Evolutionary conservation across 2,888 invertebrate genomes (phyloP), one percentile per base, ranked within the genome.

Genomic region (Sarcophaga rosellei): DNA sequence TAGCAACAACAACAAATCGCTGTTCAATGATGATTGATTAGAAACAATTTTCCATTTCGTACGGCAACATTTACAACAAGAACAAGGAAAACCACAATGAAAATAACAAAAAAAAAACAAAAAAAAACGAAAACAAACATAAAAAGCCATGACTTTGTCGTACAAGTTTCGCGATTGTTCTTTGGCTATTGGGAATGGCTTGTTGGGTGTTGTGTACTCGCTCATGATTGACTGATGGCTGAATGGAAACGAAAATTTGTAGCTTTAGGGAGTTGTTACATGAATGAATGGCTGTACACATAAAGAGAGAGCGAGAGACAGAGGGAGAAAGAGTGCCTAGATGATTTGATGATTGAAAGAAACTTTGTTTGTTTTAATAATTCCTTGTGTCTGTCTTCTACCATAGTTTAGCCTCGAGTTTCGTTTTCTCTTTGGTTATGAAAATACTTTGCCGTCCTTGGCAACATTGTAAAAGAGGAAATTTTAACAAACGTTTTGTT

Each of bases 21-120:
- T 89, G 90, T 90, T 90, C 90, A 89, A 90, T 90, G 90, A 90
- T 90, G 90, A 90, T 90, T 90, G 90, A 90, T 90, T 90, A 89
- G 87, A 86, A 88, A 86, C 88, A 87, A 88, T 89, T 88, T 88
- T 88, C 84, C 84, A 85, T 87, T 86, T 87, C 81, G 81, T 85
- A 81, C 76, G 35, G 78, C 78, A 81, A 81, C 84, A 74, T 84
- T 86, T 83, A 44, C 76, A 53, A 10, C 12, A 45, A 68, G 45
- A 44, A 45, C 35, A 35, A 35, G 35, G 35, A 53, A 53, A 53
- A 53, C 53, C 53, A 53, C 53, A 53, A 53, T 17, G 12, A 53
- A 53, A 53, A 53, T 35, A 1, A 53, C 15, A 53, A 1, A 65
- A 57, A 68, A 69, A 66, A n/a, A 17, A 73, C 70, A 59, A 21